Evolutionary conservation across 2,113 vertebrate species (phyloP).

Genomic region (Laterallus jamaicensis): DNA sequence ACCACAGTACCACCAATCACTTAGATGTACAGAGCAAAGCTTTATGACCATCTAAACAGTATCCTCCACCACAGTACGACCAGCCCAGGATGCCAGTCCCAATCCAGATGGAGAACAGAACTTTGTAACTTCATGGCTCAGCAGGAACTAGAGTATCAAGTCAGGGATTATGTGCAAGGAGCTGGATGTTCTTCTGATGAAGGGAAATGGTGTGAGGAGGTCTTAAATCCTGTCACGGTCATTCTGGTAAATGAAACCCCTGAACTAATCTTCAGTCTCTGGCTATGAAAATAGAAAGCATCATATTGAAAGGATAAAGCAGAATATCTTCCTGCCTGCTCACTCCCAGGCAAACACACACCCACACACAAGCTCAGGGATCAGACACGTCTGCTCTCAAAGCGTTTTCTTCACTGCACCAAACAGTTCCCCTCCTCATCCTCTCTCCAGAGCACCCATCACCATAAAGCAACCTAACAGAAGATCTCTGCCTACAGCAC

Average conservation of each 20-base stretch:
- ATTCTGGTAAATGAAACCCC: neutral
- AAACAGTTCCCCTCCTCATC: neutral
- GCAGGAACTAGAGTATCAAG: neutral
- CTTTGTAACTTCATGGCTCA: neutral
- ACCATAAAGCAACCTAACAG: neutral
- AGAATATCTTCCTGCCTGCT: conserved; percentile 30
- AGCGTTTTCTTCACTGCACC: neutral
- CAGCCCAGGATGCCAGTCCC: neutral
- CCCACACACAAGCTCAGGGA: conserved; percentile 44
- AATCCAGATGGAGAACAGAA: neutral
- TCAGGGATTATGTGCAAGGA: neutral
- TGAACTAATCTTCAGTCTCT: neutral
- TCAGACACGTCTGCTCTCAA: conserved; percentile 1
- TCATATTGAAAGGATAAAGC: neutral
- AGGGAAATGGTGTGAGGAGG: neutral
- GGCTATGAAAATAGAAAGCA: neutral
- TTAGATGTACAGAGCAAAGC: too few relatives aligned
- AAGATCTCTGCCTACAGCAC: neutral
- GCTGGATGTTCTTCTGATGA: neutral
- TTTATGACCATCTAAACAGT: neutral
- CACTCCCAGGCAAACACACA: conserved; percentile 31
- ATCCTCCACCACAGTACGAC: neutral
- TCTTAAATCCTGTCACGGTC: neutral
- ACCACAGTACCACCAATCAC: accelerated
- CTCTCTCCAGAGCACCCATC: neutral